Percentiles rank a stretch among this genome's conserved stretches.
These are phyloP conservation scores for Drosophila auraria DNA, from an alignment of 1,140 invertebrate species.

Conservation along the genomic window DNA sequence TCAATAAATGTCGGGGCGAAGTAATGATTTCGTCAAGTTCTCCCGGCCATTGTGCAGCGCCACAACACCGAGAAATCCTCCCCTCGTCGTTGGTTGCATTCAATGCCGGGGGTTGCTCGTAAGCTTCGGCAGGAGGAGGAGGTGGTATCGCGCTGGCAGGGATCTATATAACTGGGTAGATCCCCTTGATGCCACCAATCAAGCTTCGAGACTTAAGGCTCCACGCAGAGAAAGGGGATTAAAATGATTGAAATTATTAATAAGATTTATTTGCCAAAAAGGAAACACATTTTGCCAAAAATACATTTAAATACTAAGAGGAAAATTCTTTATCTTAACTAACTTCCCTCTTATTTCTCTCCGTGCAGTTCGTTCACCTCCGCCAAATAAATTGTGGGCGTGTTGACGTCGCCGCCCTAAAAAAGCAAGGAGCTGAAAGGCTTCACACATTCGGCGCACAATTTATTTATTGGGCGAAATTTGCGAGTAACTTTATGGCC, in stretches of 20 bases:
- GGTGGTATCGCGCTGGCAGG: not conserved
- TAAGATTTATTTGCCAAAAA: not conserved
- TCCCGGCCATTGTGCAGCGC: slow-evolving; percentile 64
- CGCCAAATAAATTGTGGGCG: slow-evolving; percentile 30
- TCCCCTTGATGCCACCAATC: slow-evolving; percentile 35
- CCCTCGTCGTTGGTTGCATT: slow-evolving; percentile 25
- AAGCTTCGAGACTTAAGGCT: slow-evolving; percentile 22
- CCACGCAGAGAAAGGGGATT: not conserved
- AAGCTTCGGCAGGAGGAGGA: not conserved
- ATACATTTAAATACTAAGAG: not conserved
- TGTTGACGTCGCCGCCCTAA: slow-evolving; percentile 42
- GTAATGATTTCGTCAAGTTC: slow-evolving; percentile 83
- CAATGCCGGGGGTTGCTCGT: slow-evolving; percentile 32
- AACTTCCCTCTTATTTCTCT: not conserved
- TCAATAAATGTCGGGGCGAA: slow-evolving; percentile 82
- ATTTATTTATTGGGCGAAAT: slow-evolving; percentile 74
- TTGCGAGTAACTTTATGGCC: slow-evolving; percentile 57
- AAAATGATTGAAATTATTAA: not conserved
- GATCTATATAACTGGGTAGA: slow-evolving; percentile 37
- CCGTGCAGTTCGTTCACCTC: slow-evolving; percentile 33
- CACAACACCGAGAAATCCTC: slow-evolving; percentile 43
- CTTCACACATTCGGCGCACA: slow-evolving; percentile 68
- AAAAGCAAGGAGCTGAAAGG: slow-evolving; percentile 45
- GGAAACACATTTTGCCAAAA: not conserved
- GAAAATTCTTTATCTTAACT: not conserved